These are phyloP conservation scores for Semotilus atromaculatus DNA, from an alignment of 2,797 vertebrate species.

Conservation along the genomic window DNA sequence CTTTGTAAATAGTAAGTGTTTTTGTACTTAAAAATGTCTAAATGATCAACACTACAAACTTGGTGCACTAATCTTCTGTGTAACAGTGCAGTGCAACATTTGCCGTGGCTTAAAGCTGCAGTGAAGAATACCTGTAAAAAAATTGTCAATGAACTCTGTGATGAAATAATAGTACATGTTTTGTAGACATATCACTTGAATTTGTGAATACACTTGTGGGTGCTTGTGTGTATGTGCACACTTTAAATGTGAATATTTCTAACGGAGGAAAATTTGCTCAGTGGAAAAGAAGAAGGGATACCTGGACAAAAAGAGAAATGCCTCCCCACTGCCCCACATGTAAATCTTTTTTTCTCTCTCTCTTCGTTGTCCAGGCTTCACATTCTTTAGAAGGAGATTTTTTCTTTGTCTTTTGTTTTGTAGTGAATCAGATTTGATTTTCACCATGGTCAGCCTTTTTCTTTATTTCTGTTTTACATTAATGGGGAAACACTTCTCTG, in stretches of 20 bases:
- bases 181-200: constrained; percentile 53
- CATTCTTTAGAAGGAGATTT: neutral
- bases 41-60: constrained; percentile 37
- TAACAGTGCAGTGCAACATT: constrained; percentile 42
- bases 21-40: constrained; percentile 49
- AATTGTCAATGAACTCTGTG: constrained; percentile 25
- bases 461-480: constrained; percentile 17
- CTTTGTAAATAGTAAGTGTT: constrained; percentile 56
- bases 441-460: constrained; percentile 40
- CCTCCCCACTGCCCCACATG: constrained; percentile 24
- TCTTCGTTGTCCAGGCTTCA: neutral
- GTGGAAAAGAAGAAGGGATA: constrained; percentile 21
- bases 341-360: neutral
- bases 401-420: neutral
- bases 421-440: constrained; percentile 16
- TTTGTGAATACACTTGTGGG: constrained; percentile 50
- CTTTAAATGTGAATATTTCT: constrained; percentile 53
- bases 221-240: constrained; percentile 52
- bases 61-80: constrained; percentile 50
- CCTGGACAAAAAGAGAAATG: constrained; percentile 28
- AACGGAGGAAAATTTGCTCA: constrained; percentile 29
- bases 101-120: constrained; percentile 40
- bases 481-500: constrained; percentile 37
- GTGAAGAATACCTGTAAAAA: constrained; percentile 41
- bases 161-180: constrained; percentile 47